phyloP scores from a whole-genome alignment of 2,113 vertebrate genomes.

The Takifugu flavidus region DNA sequence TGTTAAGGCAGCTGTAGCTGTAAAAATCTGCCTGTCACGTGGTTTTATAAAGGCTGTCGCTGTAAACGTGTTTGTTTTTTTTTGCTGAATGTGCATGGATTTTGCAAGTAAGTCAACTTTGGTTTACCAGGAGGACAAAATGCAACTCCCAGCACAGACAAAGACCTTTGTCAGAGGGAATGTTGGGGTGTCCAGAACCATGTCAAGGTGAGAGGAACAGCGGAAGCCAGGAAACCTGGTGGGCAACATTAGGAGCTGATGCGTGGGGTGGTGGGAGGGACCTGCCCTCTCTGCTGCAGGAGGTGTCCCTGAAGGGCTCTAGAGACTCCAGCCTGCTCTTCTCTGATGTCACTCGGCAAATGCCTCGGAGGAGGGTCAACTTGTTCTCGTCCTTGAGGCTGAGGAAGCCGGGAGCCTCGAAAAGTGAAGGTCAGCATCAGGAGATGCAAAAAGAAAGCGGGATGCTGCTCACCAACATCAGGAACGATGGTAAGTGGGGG shows the following conservation, averaged over 20 bases:
- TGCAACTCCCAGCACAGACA: constrained; percentile 15
- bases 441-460: constrained; percentile 60
- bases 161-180: constrained; percentile 67
- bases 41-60: not conserved
- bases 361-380: constrained; percentile 56
- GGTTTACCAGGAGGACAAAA: constrained; percentile 45
- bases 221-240: not conserved
- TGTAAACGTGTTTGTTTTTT: not conserved
- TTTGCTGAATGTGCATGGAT: not conserved
- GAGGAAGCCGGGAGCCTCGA: constrained; percentile 50
- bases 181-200: constrained; percentile 28
- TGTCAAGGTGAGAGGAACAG: constrained; percentile 1
- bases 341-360: constrained; percentile 38
- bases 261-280: constrained; percentile 50
- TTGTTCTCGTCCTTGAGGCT: constrained; percentile 75
- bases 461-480: constrained; percentile 68
- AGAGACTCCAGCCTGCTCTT: constrained; percentile 40
- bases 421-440: constrained; percentile 29
- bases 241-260: constrained; percentile 12
- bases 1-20: not conserved
- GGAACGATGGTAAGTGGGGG: constrained; percentile 63
- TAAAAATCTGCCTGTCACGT: not conserved
- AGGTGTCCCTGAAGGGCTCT: constrained; percentile 52
- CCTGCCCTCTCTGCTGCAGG: constrained; percentile 66
- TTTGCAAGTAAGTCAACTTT: not conserved